Conservation (phyloP, 2,113 vertebrate genomes). For the Heterochromis multidens region DNA sequence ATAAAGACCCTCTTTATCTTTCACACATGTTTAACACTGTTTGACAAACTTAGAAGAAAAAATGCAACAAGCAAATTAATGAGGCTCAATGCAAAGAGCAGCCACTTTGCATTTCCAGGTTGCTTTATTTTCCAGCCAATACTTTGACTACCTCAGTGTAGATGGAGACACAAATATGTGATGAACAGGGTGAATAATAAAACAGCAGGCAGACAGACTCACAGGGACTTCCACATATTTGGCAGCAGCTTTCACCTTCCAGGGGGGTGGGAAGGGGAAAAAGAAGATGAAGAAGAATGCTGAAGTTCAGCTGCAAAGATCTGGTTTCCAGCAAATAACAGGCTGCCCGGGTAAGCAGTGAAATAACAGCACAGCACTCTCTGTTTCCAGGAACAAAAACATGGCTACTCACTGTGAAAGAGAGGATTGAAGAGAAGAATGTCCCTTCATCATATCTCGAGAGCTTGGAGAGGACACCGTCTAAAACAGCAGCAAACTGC, state of each 20-base stretch:
- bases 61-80: neutral
- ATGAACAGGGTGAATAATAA: slow-evolving; percentile 11
- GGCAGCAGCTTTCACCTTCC: slow-evolving; percentile 93
- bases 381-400: slow-evolving; percentile 7
- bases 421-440: slow-evolving; percentile 95
- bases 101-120: slow-evolving; percentile 20
- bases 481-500: slow-evolving; percentile 88
- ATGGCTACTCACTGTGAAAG: slow-evolving; percentile 91
- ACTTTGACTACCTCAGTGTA: neutral
- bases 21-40: slow-evolving; percentile 17
- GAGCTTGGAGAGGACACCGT: slow-evolving; percentile 89
- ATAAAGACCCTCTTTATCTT: slow-evolving; percentile 32
- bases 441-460: slow-evolving; percentile 97
- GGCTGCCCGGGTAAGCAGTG: neutral
- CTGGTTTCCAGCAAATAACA: slow-evolving; percentile 44
- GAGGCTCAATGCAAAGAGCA: neutral
- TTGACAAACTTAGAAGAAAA: neutral
- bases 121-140: neutral
- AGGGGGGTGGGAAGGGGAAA: slow-evolving; percentile 32
- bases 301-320: slow-evolving; percentile 42
- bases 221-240: slow-evolving; percentile 97
- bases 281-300: slow-evolving; percentile 61
- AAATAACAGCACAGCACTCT: slow-evolving; percentile 2
- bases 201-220: slow-evolving; percentile 73
- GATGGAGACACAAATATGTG: slow-evolving; percentile 7